These are phyloP conservation scores for Pachyrhynchus sulphureomaculatus DNA, from an alignment of 1,140 invertebrate genomes.

Conservation along the genomic window DNA sequence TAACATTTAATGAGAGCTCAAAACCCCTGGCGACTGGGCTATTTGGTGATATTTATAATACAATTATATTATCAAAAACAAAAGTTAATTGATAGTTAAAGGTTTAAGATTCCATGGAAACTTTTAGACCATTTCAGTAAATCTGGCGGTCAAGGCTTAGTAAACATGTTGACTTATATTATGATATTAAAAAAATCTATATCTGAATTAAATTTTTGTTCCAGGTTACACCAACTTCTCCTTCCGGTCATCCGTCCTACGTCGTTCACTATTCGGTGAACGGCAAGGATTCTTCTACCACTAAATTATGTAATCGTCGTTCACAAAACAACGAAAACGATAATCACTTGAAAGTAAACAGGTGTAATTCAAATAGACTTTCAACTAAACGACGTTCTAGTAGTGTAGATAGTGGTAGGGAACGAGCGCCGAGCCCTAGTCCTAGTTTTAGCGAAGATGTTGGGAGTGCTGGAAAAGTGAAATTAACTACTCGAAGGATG, in stretches of 20 bases:
- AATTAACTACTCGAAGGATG: constrained; percentile 68
- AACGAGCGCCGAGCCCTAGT: constrained; percentile 51
- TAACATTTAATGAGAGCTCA: no score
- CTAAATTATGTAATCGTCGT: constrained; percentile 42
- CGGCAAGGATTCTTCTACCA: constrained; percentile 45
- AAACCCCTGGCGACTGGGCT: no score
- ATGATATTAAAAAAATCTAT: no score
- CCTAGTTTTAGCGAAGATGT: constrained; percentile 57
- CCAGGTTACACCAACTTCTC: constrained; percentile 46
- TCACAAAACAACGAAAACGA: constrained; percentile 1
- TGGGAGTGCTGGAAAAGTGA: constrained; percentile 59
- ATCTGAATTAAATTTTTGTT: no score
- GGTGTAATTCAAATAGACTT: constrained; percentile 34
- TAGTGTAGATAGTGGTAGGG: constrained; percentile 46
- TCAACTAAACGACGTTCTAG: constrained; percentile 38
- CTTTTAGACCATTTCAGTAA: no score
- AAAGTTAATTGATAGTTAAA: no score
- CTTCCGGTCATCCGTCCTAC: constrained; percentile 53
- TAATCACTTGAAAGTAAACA: constrained; percentile 51
- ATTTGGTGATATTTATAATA: no score
- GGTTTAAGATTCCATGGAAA: no score
- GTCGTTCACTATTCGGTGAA: constrained; percentile 63
- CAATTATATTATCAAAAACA: no score
- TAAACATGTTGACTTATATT: no score
- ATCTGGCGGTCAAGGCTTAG: no score